These are phyloP conservation scores for Saccostrea echinata DNA, from an alignment of 1,140 invertebrate species.

Conservation along the genomic window DNA sequence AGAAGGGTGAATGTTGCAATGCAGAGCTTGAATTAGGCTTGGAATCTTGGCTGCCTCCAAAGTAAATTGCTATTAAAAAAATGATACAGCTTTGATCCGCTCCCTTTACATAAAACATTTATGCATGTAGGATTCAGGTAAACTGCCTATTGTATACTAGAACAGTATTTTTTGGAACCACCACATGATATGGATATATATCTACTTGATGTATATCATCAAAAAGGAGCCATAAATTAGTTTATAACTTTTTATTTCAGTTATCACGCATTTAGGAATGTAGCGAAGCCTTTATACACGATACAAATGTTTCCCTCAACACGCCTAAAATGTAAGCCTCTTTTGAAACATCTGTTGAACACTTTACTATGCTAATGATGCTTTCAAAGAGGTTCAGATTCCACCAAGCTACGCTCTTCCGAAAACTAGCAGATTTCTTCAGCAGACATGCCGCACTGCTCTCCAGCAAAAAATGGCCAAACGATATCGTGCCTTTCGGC, in stretches of 20 bases:
- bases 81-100: background rate
- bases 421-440: constrained; percentile 18
- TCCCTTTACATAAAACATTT: constrained; percentile 5
- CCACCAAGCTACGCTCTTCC: constrained; percentile 24
- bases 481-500: background rate
- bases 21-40: background rate
- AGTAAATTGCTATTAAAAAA: too few relatives aligned
- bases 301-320: constrained; percentile 24
- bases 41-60: background rate
- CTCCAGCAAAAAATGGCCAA: constrained; percentile 27
- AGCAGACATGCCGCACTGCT: background rate
- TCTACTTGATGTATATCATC: constrained; percentile 16
- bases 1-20: background rate
- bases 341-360: constrained; percentile 37
- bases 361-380: constrained; percentile 35
- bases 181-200: constrained; percentile 17
- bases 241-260: constrained; percentile 34
- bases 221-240: constrained; percentile 24
- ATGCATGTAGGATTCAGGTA: background rate
- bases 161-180: constrained; percentile 11
- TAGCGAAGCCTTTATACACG: background rate
- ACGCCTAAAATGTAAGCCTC: constrained; percentile 22
- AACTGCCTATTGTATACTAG: background rate
- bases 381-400: constrained; percentile 29
- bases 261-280: constrained; percentile 31